Conservation (phyloP, 2,888 invertebrate genomes). For the Caenorhabditis afra region DNA sequence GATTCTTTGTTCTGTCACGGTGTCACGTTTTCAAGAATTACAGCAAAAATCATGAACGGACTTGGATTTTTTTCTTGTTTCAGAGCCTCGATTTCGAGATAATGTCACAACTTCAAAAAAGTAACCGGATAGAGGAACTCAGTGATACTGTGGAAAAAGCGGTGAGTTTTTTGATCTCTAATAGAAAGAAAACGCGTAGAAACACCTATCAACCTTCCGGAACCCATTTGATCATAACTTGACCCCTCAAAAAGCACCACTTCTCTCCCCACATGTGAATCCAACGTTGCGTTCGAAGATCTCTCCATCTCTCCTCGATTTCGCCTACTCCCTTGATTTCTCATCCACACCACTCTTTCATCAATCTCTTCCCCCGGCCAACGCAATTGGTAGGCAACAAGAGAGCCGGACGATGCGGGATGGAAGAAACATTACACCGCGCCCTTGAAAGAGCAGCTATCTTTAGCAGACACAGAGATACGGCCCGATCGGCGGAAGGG, state of each 20-base stretch:
- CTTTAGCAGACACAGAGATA: slow-evolving; percentile 6
- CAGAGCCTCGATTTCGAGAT: no score
- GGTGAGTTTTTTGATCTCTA: slow-evolving; percentile 20
- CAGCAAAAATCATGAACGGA: background rate
- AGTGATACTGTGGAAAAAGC: slow-evolving; percentile 54
- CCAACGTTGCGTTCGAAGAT: slow-evolving; percentile 29
- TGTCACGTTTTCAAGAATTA: slow-evolving; percentile 6
- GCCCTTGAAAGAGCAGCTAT: slow-evolving; percentile 27
- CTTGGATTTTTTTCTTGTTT: slow-evolving; percentile 5
- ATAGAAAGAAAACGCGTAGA: background rate
- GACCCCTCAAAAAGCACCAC: slow-evolving; percentile 7
- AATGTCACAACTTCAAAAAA: slow-evolving; percentile 53
- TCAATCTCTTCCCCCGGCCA: slow-evolving; percentile 37
- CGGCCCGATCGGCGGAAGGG: background rate
- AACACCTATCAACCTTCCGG: slow-evolving; percentile 6
- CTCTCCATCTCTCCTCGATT: slow-evolving; percentile 5
- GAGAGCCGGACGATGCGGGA: background rate
- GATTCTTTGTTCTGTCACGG: background rate
- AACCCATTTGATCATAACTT: slow-evolving; percentile 22
- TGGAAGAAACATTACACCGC: slow-evolving; percentile 35
- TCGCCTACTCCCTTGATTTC: slow-evolving; percentile 3
- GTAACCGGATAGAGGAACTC: slow-evolving; percentile 37
- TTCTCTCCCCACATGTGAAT: slow-evolving; percentile 6
- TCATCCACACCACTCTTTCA: slow-evolving; percentile 2
- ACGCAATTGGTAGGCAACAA: slow-evolving; percentile 48